Percentiles rank a stretch among this genome's conserved stretches.
Evolutionary conservation across 2,113 vertebrate species (phyloP).

Genomic region (Leptosomus discolor): DNA sequence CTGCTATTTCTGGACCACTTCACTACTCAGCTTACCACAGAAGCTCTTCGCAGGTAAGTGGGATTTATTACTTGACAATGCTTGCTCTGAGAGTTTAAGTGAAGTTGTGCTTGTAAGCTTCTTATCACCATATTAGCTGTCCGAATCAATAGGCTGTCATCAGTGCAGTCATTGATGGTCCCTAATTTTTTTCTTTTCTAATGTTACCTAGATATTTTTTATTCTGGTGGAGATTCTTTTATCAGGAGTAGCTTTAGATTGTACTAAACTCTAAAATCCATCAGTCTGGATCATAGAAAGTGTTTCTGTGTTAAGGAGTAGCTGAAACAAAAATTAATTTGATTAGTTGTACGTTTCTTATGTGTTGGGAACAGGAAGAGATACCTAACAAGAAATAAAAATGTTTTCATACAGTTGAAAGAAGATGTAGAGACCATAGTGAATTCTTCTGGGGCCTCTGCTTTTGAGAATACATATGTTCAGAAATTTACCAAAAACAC

Average conservation of each 20-base stretch:
- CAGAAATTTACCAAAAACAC: not conserved
- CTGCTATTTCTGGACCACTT: slow-evolving; percentile 87
- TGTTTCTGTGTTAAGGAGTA: not conserved
- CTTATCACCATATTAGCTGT: not conserved
- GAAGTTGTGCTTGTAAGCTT: not conserved
- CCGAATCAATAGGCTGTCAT: not conserved
- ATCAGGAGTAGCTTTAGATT: not conserved
- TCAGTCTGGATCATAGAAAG: not conserved
- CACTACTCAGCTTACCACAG: slow-evolving; percentile 96
- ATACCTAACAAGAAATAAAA: not conserved
- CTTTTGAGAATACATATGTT: not conserved
- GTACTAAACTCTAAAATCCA: not conserved
- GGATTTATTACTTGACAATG: not conserved
- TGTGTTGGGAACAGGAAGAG: not conserved
- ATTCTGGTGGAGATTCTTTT: not conserved
- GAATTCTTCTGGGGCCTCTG: not conserved
- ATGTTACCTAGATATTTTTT: not conserved
- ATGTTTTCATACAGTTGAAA: not conserved
- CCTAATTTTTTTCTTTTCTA: not conserved
- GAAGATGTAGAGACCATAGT: not conserved
- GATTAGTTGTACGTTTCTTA: not conserved
- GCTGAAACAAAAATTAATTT: not conserved
- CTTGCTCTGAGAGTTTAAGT: not conserved
- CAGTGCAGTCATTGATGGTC: not conserved
- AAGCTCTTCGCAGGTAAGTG: slow-evolving; percentile 90